A percentile compares a stretch with the other conserved stretches of the same genome.
These are phyloP conservation scores for Eristalis intricaria DNA, from an alignment of 2,888 invertebrate genomes.

Conservation along the genomic window DNA sequence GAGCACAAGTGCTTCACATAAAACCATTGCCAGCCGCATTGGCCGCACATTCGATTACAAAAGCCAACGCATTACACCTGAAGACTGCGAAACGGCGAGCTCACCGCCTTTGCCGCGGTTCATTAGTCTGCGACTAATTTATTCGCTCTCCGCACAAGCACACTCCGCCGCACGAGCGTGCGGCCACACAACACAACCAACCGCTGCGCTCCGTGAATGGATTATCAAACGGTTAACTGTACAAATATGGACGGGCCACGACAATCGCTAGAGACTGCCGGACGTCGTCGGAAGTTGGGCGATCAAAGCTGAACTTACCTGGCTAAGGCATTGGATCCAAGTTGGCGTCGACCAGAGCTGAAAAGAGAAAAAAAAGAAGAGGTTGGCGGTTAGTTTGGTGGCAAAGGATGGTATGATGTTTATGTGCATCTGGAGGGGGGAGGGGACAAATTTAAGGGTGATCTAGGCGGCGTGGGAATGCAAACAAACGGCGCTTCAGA, in stretches of 20 bases:
- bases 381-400: conserved; percentile 1
- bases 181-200: background rate
- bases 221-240: conserved; percentile 58
- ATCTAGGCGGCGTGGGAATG: background rate
- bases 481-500: no score
- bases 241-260: conserved; percentile 39
- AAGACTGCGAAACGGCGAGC: background rate
- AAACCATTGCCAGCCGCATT: background rate
- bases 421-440: background rate
- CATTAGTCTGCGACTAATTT: conserved; percentile 66
- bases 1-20: background rate
- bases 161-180: background rate
- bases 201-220: conserved; percentile 56
- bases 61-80: background rate
- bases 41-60: background rate
- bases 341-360: conserved; percentile 91
- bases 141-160: conserved; percentile 45
- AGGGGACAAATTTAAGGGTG: background rate
- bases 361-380: conserved; percentile 78
- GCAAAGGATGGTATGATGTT: background rate
- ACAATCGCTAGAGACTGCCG: background rate
- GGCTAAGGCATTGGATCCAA: conserved; percentile 93
- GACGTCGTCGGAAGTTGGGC: conserved; percentile 44
- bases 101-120: conserved; percentile 34
- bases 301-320: conserved; percentile 84